These are phyloP conservation scores for Drosophila imparisetae DNA, from an alignment of 2,888 invertebrate genomes.

Conservation along the genomic window DNA sequence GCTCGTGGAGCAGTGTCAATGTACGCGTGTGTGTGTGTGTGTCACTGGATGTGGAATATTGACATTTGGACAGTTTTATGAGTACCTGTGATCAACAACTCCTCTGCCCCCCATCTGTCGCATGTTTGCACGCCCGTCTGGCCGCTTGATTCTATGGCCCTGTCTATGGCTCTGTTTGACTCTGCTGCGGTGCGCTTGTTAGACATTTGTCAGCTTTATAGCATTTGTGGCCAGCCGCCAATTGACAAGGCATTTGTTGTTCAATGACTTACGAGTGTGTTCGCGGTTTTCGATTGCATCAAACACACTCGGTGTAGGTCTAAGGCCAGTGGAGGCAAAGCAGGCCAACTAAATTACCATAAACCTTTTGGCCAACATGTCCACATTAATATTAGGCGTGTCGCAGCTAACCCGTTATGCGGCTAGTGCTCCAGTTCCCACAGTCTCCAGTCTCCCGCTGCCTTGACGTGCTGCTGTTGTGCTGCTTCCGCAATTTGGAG, in stretches of 20 bases:
- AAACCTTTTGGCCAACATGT: slow-evolving; percentile 33
- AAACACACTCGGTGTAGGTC: background rate
- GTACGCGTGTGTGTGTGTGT: slow-evolving; percentile 3
- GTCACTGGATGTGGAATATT: slow-evolving; percentile 56
- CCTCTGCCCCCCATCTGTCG: background rate
- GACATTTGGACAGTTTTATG: slow-evolving; percentile 79
- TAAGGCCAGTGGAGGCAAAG: background rate
- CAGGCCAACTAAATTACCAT: slow-evolving; percentile 33
- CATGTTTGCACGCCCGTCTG: slow-evolving; percentile 37
- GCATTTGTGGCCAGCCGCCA: slow-evolving; percentile 73
- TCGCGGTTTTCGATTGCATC: slow-evolving; percentile 4
- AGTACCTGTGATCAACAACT: slow-evolving; percentile 73
- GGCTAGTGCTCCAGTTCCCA: slow-evolving; percentile 21
- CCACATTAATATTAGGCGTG: slow-evolving; percentile 21
- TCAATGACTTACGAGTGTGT: slow-evolving; percentile 55
- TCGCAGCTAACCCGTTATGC: slow-evolving; percentile 6
- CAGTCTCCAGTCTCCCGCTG: background rate
- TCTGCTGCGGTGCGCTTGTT: slow-evolving; percentile 48
- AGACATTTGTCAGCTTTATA: slow-evolving; percentile 78
- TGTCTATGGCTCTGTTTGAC: background rate
- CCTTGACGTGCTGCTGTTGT: background rate
- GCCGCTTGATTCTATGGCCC: slow-evolving; percentile 3
- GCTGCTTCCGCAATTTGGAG: slow-evolving; percentile 15
- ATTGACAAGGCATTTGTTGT: slow-evolving; percentile 71
- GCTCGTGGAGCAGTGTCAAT: background rate